Evolutionary conservation across 2,113 vertebrate genomes (phyloP), one percentile per base, ranked within the genome.

Genomic region (Acrocephalus kingi): DNA sequence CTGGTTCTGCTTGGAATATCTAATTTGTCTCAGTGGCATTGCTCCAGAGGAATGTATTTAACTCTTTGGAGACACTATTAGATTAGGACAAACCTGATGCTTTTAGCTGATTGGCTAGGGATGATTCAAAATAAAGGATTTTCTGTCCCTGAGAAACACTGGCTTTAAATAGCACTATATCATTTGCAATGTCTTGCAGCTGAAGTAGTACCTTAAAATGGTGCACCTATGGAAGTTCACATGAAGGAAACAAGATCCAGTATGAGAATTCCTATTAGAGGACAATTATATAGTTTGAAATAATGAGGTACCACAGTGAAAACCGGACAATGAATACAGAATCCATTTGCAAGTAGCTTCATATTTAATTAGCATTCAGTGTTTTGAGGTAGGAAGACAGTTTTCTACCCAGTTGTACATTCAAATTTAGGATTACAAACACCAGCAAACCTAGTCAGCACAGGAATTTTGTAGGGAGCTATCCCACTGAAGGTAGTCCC

Each of bases 1-100:
- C 79, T 96, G 83, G 74, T 48, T 94, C 81, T 97, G 63, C 93
- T 77, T 67, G n/a, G 92, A 88, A 81, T 91, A 81, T 54, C 91
- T 97, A 94, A 94, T 91, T 75, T 96, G 89, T 91, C 74, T 85
- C 59, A 84, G 81, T 77, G 59, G 91, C 92, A 77, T 35, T 49
- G 67, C 73, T 92, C 75, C 71, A 54, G 86, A 69, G 75, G 59
- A 94, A 80, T 17, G 66, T 45, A 75, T 67, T 97, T 96, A 95
- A 91, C 82, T 58, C 90, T 93, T 96, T 58, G 63, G 55, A 79
- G 48, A 55, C 27, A 73, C 71, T 69, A 72, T 79, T 66, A 92
- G 86, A 78, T 54, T 85, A 74, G 61, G 81, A 68, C 13, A 92
- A 83, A 79, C 76, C n/a, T 55, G 55, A 74, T 54, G 59, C 46